Evolutionary conservation across 2,888 invertebrate genomes (phyloP), one percentile per base, ranked within the genome.

Genomic region (Perdita meconis): DNA sequence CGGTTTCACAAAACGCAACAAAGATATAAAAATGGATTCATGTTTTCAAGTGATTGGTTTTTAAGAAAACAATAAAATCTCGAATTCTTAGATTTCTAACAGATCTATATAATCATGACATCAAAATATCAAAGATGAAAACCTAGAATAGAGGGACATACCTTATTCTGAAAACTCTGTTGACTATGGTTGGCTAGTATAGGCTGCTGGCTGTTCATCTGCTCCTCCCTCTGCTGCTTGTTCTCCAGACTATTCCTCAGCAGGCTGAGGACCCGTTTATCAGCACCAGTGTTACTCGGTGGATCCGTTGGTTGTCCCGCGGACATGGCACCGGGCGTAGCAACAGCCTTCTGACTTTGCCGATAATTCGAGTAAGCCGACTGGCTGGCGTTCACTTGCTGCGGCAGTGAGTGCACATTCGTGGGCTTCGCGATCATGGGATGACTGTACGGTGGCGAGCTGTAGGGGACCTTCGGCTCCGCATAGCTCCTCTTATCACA

Each of bases 231-330:
- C 61, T 91, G 91, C 66, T 90, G 90, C 53, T 95, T 95, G 59
- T 94, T 95, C 92, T 96, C 96, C 86, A 96, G 93, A 90, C 95
- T 96, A 85, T 95, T 95, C 87, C 96, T 93, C 64, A 96, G 92
- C 87, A 96, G 94, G 88, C 95, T 95, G 76, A 96, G 92, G n/a
- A 96, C 95, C 78, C 95, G 93, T 89, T 96, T 95, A 89, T 96
- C 95, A n/a, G 95, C 95, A 40, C 95, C 95, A 30, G 91, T 89
- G 68, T 90, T 90, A 67, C 86, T 88, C 4, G 87, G 86, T 38
- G 82, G 90, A 64, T 85, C 89, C 24, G 67, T 68, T n/a, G 83
- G 67, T 34, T 86, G 82, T 69, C 81, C 78, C 67, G 64, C 82
- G 75, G 80, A 90, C 88, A 30, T 84, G 36, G 83, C 83, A 61